Base-by-base conservation (phyloP, 2,888 invertebrate species). In the Cephus rjabovi region DNA sequence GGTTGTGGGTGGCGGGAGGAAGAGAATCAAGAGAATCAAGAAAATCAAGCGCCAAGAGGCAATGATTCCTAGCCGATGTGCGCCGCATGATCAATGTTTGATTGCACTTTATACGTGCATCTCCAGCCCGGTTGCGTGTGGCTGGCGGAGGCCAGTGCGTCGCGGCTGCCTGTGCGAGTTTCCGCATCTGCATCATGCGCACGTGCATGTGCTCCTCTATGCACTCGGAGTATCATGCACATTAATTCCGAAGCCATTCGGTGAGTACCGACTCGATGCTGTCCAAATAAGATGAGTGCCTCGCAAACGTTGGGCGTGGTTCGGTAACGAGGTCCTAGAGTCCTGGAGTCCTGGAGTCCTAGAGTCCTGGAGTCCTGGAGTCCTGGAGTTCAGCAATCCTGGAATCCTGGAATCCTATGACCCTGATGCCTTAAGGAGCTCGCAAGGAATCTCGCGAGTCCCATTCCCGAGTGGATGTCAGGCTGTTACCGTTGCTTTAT, bases 31-130 rank as follows among this genome's bases (percentile, higher is more conserved):
- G 37, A 40, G 37, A 40, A 40, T 40, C 86, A 83, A 81, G 80
- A 11, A 15, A 40, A 86, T 84, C 86, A 83, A 81, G 80, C 79
- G 82, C 15, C 56, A 83, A 82, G 86, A 85, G 85, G 82, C 85
- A 83, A 33, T 82, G 71, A 33, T 82, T 86, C 81, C 85, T 71
- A 71, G 31, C 33, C 31, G 71, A 12, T 71, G 71, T 81, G 86
- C 81, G 84, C 84, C 85, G 86, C 82, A 79, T 87, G 87, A 86
- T 87, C 86, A 85, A 87, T 84, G 87, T 85, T 87, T 83, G 87
- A 86, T 87, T 85, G 86, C 87, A 86, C 86, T 87, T 86, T 86
- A 84, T 86, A 83, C 84, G 80, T 68, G 31, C 34, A 30, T 77
- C 35, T 40, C 69, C 12, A 30, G 15, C 31, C 74, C 56, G 31